These are phyloP conservation scores for Aurelia aurita complex sp. Pacific DNA, from an alignment of 30 jellyfish, hydroid and myxozoan species.

Conservation along the genomic window DNA sequence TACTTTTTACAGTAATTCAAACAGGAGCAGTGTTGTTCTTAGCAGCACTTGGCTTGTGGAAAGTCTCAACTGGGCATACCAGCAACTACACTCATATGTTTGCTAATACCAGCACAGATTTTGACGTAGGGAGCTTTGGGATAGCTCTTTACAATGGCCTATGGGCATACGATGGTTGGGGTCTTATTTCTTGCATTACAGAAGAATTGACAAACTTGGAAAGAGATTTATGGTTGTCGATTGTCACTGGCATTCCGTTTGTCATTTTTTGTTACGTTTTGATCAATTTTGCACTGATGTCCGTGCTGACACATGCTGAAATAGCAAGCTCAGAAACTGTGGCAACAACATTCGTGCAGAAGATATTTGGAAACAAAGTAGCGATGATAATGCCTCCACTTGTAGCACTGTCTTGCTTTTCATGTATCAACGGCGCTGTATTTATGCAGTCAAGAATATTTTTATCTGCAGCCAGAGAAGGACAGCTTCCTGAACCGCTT, in stretches of 20 bases:
- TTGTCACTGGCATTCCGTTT: slow-evolving; percentile 58
- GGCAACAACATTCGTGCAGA: slow-evolving; percentile 52
- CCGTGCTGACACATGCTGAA: slow-evolving; percentile 48
- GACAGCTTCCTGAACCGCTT: slow-evolving; percentile 67
- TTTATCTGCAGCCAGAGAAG: slow-evolving; percentile 77
- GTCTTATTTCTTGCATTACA: slow-evolving; percentile 13
- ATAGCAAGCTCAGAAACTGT: slow-evolving; percentile 64
- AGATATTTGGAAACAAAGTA: slow-evolving; percentile 33
- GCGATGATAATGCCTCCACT: slow-evolving; percentile 39
- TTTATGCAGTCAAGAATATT: slow-evolving; percentile 34
- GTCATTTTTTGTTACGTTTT: slow-evolving; percentile 44
- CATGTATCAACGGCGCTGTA: slow-evolving; percentile 33
- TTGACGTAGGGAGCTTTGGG: slow-evolving; percentile 19
- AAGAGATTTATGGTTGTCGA: slow-evolving; percentile 42
- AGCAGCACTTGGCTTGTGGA: slow-evolving; percentile 52
- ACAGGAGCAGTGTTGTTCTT: slow-evolving; percentile 28
- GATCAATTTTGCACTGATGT: slow-evolving; percentile 45
- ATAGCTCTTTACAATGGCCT: slow-evolving; percentile 58
- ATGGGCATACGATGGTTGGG: slow-evolving; percentile 86
- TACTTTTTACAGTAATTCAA: slow-evolving; percentile 33
- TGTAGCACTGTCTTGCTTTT: slow-evolving; percentile 55
- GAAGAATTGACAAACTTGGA: slow-evolving; percentile 60
- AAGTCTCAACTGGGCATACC: slow-evolving; percentile 19
- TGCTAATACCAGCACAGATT: neutral
- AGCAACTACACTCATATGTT: slow-evolving; percentile 35